Conservation (phyloP, 2,113 vertebrate species). For the Ginglymostoma cirratum region DNA sequence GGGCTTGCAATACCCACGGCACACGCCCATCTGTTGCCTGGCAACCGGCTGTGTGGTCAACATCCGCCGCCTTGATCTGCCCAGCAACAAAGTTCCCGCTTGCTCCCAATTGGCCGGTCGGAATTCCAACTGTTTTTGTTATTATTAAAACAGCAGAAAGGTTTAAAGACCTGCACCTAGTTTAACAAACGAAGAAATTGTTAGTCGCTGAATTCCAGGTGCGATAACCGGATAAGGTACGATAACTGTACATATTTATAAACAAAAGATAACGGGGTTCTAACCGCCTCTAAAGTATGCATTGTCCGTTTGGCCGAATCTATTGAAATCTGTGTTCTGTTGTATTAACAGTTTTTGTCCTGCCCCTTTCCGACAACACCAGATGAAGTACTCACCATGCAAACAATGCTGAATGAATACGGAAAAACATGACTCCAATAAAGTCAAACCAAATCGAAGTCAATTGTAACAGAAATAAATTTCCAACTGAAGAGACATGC, state of each 20-base stretch:
- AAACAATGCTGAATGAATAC: neutral
- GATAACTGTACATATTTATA: neutral
- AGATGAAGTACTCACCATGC: neutral
- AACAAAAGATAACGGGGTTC: neutral
- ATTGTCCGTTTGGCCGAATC: neutral
- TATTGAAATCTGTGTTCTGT: neutral
- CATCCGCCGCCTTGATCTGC: neutral
- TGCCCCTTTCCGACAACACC: neutral
- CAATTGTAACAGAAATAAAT: neutral
- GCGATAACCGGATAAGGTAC: neutral
- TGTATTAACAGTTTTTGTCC: neutral
- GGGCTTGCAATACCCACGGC: neutral
- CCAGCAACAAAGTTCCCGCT: neutral
- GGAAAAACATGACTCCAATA: neutral
- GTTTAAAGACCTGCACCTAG: neutral
- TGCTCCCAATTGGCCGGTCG: neutral
- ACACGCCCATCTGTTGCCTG: constrained; percentile 41
- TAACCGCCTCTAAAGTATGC: neutral
- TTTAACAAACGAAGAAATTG: neutral
- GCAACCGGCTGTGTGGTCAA: constrained; percentile 35
- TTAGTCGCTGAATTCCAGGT: too few relatives aligned
- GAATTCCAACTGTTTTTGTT: neutral
- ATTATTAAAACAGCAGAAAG: neutral
- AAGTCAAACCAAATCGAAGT: neutral
- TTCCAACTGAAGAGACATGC: neutral